Conservation (phyloP, 2,888 invertebrate genomes). For the Heliconius erato region DNA sequence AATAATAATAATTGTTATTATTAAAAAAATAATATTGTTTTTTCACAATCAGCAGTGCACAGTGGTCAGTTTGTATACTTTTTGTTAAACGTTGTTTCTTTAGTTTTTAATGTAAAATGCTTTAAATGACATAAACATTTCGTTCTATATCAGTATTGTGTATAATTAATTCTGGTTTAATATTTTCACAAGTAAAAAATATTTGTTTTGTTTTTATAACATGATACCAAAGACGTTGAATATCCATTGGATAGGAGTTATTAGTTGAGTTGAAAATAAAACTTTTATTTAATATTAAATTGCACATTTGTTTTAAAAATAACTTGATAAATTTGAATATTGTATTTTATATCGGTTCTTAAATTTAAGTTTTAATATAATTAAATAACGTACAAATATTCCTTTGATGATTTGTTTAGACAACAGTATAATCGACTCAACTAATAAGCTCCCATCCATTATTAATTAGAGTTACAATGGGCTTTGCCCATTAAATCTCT, state of each 20-base stretch:
- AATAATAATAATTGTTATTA: too few relatives aligned
- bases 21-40: neutral
- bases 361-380: neutral
- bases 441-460: slow-evolving; percentile 39
- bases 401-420: neutral
- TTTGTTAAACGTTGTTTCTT: slow-evolving; percentile 76
- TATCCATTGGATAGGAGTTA: slow-evolving; percentile 70
- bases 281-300: neutral
- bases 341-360: neutral
- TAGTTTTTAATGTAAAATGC: slow-evolving; percentile 77
- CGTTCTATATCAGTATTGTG: slow-evolving; percentile 79
- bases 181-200: slow-evolving; percentile 67
- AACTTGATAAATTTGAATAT: neutral
- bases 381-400: neutral
- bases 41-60: slow-evolving; percentile 25
- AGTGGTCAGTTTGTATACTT: slow-evolving; percentile 54
- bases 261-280: slow-evolving; percentile 32
- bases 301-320: neutral
- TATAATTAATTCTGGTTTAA: slow-evolving; percentile 60
- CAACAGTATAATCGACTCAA: slow-evolving; percentile 18
- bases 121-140: slow-evolving; percentile 80
- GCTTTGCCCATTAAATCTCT: slow-evolving; percentile 59
- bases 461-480: slow-evolving; percentile 66
- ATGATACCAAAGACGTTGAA: slow-evolving; percentile 86
- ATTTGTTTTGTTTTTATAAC: slow-evolving; percentile 70